phyloP scores from a whole-genome alignment of 2,113 vertebrate genomes.

The Lipophrys pholis region DNA sequence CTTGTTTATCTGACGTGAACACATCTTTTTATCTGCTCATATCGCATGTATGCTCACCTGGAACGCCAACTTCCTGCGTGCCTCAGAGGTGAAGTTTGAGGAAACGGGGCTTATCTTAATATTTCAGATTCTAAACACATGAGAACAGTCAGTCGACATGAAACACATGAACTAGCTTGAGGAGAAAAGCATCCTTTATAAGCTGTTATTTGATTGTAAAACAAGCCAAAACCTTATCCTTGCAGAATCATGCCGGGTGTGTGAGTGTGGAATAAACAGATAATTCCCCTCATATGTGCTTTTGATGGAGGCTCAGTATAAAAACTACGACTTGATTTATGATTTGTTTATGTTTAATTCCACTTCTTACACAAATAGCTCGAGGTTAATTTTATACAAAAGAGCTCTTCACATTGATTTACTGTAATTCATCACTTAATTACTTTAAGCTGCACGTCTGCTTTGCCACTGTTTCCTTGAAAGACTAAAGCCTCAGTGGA shows the following conservation, averaged over 20 bases:
- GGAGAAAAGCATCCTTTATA: background rate
- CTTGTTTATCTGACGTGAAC: constrained; percentile 33
- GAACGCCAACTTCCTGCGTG: constrained; percentile 8
- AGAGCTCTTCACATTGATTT: background rate
- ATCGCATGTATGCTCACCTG: constrained; percentile 11
- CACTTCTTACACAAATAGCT: background rate
- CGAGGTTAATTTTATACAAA: background rate
- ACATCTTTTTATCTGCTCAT: constrained; percentile 36
- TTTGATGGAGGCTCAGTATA: no score
- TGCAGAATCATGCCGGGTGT: no score
- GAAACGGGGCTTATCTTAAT: constrained; percentile 15
- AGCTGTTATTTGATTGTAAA: no score
- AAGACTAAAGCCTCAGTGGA: no score
- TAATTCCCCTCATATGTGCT: no score
- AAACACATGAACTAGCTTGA: background rate
- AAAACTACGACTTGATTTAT: background rate
- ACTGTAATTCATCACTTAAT: no score
- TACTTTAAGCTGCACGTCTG: no score
- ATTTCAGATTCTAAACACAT: constrained; percentile 16
- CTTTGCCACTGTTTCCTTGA: no score
- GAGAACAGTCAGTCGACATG: constrained; percentile 1
- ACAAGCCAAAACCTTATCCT: no score
- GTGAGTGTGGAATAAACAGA: no score
- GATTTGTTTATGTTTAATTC: background rate
- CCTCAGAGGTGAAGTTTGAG: constrained; percentile 22